phyloP scores from a whole-genome alignment of 2,797 vertebrate species.

The Gymnoscopelus braueri region DNA sequence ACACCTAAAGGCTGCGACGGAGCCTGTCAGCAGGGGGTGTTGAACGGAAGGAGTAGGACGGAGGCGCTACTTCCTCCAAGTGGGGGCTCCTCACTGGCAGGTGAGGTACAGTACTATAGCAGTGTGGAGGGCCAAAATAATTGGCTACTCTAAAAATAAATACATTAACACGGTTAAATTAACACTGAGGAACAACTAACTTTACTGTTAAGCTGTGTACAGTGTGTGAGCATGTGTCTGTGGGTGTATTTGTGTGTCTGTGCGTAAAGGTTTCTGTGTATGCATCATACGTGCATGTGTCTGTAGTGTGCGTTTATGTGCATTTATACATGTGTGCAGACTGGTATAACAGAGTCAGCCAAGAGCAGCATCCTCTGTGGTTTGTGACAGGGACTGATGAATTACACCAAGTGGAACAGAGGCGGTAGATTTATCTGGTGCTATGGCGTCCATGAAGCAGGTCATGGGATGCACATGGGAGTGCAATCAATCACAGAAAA shows the following conservation, averaged over 20 bases:
- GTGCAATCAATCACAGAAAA: not conserved
- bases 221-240: conserved; percentile 3
- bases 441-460: conserved; percentile 20
- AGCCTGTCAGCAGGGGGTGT: no score
- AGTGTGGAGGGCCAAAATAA: no score
- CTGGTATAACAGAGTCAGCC: not conserved
- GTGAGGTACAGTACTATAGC: no score
- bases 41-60: no score
- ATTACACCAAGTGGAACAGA: conserved; percentile 18
- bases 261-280: conserved; percentile 12
- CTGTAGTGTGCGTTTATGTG: conserved; percentile 14
- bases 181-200: no score
- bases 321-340: conserved; percentile 26
- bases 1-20: no score
- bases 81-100: no score
- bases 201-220: not conserved
- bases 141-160: no score
- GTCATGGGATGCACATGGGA: conserved; percentile 5
- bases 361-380: conserved; percentile 19
- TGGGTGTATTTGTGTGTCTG: conserved; percentile 10
- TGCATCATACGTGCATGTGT: conserved; percentile 5
- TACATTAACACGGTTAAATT: no score
- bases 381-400: conserved; percentile 22
- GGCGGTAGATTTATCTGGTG: conserved; percentile 36
- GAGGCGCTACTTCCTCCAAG: no score